Conservation (phyloP, 2,113 vertebrate species). For the Protobothrops mucrosquamatus region DNA sequence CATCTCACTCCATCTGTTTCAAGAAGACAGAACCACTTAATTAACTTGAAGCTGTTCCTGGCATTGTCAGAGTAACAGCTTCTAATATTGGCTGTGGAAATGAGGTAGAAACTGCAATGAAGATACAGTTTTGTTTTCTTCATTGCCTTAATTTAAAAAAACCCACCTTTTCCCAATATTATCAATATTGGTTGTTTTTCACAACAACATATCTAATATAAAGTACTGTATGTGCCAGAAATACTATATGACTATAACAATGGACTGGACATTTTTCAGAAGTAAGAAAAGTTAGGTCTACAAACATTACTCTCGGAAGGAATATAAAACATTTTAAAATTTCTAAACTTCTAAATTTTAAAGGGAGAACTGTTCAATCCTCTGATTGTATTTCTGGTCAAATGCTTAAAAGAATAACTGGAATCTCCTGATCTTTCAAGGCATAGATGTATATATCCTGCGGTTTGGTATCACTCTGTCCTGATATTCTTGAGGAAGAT, state of each 20-base stretch:
- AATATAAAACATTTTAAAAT: background rate
- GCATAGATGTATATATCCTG: background rate
- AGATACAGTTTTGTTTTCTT: slow-evolving; percentile 32
- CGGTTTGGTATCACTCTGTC: background rate
- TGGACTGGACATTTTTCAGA: background rate
- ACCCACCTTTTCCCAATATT: slow-evolving; percentile 23
- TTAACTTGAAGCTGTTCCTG: slow-evolving; percentile 44
- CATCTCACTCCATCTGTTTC: slow-evolving; percentile 64
- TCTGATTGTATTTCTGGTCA: background rate
- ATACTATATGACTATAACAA: background rate
- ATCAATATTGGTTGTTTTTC: background rate
- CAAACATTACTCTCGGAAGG: background rate
- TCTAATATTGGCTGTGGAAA: background rate
- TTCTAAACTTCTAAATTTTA: background rate
- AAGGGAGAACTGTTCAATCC: background rate
- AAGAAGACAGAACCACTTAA: slow-evolving; percentile 47
- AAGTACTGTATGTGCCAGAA: background rate
- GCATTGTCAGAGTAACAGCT: slow-evolving; percentile 52
- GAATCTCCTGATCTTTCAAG: background rate
- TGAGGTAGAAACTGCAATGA: background rate
- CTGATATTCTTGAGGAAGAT: background rate
- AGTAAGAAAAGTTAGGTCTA: background rate
- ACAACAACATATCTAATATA: background rate
- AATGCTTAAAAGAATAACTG: background rate
- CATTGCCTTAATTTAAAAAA: slow-evolving; percentile 37